Conservation (phyloP, 2,888 invertebrate species). For the Nemotelus nigrinus region DNA sequence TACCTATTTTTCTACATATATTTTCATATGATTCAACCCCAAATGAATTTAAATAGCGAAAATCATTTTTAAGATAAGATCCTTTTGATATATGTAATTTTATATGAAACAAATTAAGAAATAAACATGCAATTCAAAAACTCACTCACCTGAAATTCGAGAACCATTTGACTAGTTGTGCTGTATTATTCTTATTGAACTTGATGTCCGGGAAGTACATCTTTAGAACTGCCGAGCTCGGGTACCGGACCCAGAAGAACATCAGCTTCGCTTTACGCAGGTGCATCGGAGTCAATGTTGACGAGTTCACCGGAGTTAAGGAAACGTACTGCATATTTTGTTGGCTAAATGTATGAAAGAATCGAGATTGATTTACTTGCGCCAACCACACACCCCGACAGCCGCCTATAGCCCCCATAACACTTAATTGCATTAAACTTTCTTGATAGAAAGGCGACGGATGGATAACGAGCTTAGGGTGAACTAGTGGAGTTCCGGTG, state of each 20-base stretch:
- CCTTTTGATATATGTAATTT: neutral
- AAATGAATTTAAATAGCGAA: too few relatives aligned
- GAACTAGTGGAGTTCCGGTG: neutral
- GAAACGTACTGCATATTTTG: slow-evolving; percentile 63
- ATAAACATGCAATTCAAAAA: slow-evolving; percentile 7
- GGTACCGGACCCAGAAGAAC: slow-evolving; percentile 99
- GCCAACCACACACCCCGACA: neutral
- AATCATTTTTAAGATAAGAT: too few relatives aligned
- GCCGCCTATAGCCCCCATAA: neutral
- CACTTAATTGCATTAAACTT: slow-evolving; percentile 27
- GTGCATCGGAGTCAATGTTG: slow-evolving; percentile 99
- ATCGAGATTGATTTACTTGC: neutral
- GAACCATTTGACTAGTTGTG: slow-evolving; percentile 99
- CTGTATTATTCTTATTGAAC: slow-evolving; percentile 99
- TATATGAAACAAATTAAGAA: neutral
- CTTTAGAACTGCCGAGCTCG: slow-evolving; percentile 98
- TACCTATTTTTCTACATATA: too few relatives aligned
- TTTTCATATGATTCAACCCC: too few relatives aligned
- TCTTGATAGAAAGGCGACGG: neutral
- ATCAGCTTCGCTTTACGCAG: slow-evolving; percentile 99
- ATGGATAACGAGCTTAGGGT: neutral
- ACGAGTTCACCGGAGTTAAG: slow-evolving; percentile 91
- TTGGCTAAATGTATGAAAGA: slow-evolving; percentile 34
- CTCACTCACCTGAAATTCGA: slow-evolving; percentile 97
- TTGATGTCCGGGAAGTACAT: slow-evolving; percentile 99